Evolutionary conservation across 2,113 vertebrate genomes (phyloP).

Genomic region (Ranitomeya variabilis): DNA sequence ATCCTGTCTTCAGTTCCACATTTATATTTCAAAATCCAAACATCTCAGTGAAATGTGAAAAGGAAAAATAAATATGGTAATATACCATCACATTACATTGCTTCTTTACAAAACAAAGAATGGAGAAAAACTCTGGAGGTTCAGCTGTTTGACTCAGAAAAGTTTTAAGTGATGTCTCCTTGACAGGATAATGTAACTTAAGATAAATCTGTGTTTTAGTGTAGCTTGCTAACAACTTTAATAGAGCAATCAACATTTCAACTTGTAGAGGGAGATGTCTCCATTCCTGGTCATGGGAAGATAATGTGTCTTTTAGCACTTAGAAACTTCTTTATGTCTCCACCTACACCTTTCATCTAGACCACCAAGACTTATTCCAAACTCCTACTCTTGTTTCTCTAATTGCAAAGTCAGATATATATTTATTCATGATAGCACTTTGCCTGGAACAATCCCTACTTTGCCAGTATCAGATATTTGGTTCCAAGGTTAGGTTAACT

Average conservation of each 20-base stretch:
- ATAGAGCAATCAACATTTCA: slow-evolving; percentile 53
- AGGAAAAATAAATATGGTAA: neutral
- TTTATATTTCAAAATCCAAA: neutral
- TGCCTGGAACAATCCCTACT: no score
- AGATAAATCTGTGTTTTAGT: slow-evolving; percentile 6
- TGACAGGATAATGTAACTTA: slow-evolving; percentile 45
- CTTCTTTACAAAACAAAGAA: neutral
- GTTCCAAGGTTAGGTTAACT: no score
- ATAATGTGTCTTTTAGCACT: slow-evolving; percentile 46
- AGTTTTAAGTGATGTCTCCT: slow-evolving; percentile 4
- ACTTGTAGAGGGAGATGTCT: slow-evolving; percentile 6
- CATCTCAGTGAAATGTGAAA: neutral
- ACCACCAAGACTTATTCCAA: neutral
- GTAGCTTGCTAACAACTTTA: slow-evolving; percentile 40
- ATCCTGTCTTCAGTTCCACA: neutral
- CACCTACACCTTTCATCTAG: slow-evolving; percentile 48
- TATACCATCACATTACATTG: neutral
- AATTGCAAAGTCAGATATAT: neutral
- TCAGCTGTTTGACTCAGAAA: slow-evolving; percentile 20
- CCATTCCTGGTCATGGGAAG: slow-evolving; percentile 26
- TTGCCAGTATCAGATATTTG: no score
- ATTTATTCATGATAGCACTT: neutral
- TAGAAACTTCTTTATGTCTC: slow-evolving; percentile 13
- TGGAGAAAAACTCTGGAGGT: neutral
- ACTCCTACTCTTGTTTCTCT: slow-evolving; percentile 46